phyloP scores from a whole-genome alignment of 1,140 invertebrate genomes.

The Mycetomoellerius zeteki region DNA sequence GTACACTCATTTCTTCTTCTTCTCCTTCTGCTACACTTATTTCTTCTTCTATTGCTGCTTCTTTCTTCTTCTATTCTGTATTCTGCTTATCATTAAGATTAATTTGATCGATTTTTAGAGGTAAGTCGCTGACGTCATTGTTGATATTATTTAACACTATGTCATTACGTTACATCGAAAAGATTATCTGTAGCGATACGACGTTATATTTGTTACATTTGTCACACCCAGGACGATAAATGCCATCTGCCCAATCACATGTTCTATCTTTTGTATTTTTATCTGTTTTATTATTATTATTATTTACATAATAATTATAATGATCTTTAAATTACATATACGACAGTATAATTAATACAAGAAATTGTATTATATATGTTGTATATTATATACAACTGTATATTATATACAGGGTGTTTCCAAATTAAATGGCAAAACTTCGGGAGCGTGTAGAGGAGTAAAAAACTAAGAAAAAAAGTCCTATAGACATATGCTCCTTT shows the following conservation, averaged over 20 bases:
- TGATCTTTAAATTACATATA: neutral
- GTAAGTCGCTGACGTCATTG: conserved; percentile 35
- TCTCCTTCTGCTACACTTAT: conserved; percentile 32
- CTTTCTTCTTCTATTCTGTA: conserved; percentile 55
- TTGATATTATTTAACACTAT: neutral
- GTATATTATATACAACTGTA: no score
- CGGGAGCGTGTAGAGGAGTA: no score
- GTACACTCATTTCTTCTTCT: conserved; percentile 65
- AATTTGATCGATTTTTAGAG: conserved; percentile 26
- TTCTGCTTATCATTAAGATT: conserved; percentile 32
- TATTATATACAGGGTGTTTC: no score
- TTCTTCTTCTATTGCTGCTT: conserved; percentile 55
- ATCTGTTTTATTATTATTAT: neutral
- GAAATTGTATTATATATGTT: no score
- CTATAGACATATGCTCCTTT: no score
- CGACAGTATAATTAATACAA: no score
- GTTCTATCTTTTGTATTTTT: neutral
- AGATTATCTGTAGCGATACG: neutral
- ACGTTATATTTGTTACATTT: neutral
- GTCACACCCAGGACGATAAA: conserved; percentile 44
- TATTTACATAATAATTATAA: neutral
- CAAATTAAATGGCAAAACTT: no score
- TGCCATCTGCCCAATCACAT: conserved; percentile 2
- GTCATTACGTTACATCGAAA: conserved; percentile 3
- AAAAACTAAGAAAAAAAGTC: no score